A percentile compares a stretch with the other conserved stretches of the same genome.
Evolutionary conservation across 2,797 vertebrate genomes (phyloP).

Genomic region (Trachurus trachurus): DNA sequence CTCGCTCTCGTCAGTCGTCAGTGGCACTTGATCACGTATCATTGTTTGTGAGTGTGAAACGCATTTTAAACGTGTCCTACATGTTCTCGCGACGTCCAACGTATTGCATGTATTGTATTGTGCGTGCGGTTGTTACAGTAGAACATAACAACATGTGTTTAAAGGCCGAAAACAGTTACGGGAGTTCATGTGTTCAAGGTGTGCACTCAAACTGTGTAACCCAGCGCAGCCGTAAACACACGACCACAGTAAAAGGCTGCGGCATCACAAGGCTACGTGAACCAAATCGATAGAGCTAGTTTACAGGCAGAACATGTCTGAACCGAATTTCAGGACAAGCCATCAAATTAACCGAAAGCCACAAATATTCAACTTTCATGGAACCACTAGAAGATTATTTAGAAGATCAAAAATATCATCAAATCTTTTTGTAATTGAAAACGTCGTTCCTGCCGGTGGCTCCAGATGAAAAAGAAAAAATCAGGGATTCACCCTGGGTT

Average conservation of each 20-base stretch:
- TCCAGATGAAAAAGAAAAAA: no score
- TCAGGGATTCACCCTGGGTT: no score
- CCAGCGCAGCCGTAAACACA: neutral
- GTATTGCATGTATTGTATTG: neutral
- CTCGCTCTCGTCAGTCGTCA: slow-evolving; percentile 20
- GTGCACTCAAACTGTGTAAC: slow-evolving; percentile 8
- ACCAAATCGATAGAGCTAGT: no score
- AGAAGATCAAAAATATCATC: neutral
- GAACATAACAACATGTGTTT: neutral
- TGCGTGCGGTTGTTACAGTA: neutral
- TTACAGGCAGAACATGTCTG: neutral
- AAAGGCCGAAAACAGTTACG: neutral
- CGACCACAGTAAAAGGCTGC: no score
- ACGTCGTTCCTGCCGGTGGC: neutral
- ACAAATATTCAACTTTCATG: neutral
- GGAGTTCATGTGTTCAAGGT: neutral
- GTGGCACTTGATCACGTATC: slow-evolving; percentile 48
- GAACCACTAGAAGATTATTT: neutral
- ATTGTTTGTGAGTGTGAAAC: slow-evolving; percentile 36
- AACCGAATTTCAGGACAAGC: neutral
- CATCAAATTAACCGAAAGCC: neutral
- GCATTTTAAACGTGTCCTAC: slow-evolving; percentile 18
- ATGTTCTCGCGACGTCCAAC: slow-evolving; percentile 19
- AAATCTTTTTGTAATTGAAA: neutral
- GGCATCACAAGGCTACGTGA: no score